phyloP scores from a whole-genome alignment of 2,888 invertebrate species.

The Calameuta pallipes region DNA sequence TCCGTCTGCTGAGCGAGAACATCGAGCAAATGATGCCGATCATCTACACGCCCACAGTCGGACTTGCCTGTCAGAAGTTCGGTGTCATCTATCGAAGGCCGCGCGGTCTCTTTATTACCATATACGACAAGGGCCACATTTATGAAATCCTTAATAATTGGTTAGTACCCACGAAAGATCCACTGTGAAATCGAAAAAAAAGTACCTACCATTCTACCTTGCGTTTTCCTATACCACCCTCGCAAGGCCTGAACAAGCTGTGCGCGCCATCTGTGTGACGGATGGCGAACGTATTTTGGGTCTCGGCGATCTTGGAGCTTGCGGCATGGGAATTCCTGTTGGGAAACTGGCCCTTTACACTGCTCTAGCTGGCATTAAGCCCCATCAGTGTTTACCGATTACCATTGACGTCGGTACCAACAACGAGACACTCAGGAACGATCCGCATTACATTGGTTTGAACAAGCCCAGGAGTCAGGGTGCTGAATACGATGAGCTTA shows the following conservation, averaged over 20 bases:
- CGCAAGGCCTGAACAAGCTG: slow-evolving; percentile 78
- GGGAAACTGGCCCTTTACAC: slow-evolving; percentile 97
- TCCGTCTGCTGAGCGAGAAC: slow-evolving; percentile 90
- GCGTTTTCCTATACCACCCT: not conserved
- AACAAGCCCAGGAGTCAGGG: slow-evolving; percentile 88
- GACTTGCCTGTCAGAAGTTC: slow-evolving; percentile 96
- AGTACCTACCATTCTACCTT: slow-evolving; percentile 4
- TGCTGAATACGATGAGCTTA: slow-evolving; percentile 88
- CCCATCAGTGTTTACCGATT: slow-evolving; percentile 94
- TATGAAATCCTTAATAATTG: slow-evolving; percentile 93
- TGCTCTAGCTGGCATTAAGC: slow-evolving; percentile 96
- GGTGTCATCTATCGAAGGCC: slow-evolving; percentile 95
- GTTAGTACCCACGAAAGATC: slow-evolving; percentile 68
- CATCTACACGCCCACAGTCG: slow-evolving; percentile 98
- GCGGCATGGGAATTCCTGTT: slow-evolving; percentile 98
- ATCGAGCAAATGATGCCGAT: slow-evolving; percentile 96
- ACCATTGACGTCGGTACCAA: slow-evolving; percentile 95
- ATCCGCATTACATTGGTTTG: slow-evolving; percentile 95
- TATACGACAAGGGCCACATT: slow-evolving; percentile 93
- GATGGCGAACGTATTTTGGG: slow-evolving; percentile 98
- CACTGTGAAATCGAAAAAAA: not conserved
- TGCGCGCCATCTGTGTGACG: slow-evolving; percentile 91
- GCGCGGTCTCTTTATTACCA: slow-evolving; percentile 94
- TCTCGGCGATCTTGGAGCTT: slow-evolving; percentile 94
- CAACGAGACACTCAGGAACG: slow-evolving; percentile 87